phyloP scores from a whole-genome alignment of 2,113 vertebrate species.

The Psilopogon haemacephalus region DNA sequence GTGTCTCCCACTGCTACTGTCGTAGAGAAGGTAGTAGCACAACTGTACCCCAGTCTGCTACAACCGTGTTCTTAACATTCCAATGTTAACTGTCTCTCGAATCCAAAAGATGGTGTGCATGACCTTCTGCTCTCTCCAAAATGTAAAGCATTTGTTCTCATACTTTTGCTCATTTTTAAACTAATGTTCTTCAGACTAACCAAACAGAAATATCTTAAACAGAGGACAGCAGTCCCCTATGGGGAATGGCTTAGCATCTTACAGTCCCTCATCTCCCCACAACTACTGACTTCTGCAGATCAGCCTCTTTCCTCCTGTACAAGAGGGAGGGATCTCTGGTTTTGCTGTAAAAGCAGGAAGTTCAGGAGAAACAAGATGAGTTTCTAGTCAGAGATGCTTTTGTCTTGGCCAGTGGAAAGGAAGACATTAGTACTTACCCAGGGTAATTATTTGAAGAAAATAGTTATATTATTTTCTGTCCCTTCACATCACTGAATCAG shows the following conservation, averaged over 20 bases:
- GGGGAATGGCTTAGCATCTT: neutral
- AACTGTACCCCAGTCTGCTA: neutral
- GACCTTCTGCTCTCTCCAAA: neutral
- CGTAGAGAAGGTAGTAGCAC: neutral
- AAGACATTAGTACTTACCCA: neutral
- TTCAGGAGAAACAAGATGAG: neutral
- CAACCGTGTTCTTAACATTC: neutral
- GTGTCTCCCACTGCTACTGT: neutral
- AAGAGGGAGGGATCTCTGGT: neutral
- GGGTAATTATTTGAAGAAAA: conserved; percentile 4
- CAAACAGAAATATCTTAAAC: neutral
- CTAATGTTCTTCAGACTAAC: neutral
- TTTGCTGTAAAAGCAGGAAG: neutral
- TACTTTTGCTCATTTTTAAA: neutral
- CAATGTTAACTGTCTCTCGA: neutral
- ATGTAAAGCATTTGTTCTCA: neutral
- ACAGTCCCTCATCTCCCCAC: neutral
- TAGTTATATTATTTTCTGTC: neutral
- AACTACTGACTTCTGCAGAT: neutral
- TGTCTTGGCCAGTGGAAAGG: neutral
- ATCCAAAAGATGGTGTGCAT: neutral
- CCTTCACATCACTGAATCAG: neutral
- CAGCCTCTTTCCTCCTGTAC: neutral
- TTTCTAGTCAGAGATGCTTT: conserved; percentile 5
- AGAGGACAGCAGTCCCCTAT: neutral